phyloP scores from a whole-genome alignment of 2,888 invertebrate species.

The Andrena bicolor region DNA sequence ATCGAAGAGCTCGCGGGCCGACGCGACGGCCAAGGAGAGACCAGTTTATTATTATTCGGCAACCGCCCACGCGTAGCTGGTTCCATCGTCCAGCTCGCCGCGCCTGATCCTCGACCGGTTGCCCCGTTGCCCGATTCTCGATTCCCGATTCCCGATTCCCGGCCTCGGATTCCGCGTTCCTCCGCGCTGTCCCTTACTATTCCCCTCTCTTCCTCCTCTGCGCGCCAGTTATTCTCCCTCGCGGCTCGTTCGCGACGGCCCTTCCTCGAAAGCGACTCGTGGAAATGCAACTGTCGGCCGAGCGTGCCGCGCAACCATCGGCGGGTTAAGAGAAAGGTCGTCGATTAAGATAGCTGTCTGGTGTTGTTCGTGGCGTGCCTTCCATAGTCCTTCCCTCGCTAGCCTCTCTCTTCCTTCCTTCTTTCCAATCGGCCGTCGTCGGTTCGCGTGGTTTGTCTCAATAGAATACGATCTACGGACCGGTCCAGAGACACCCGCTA shows the following conservation, averaged over 20 bases:
- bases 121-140: conserved; percentile 52
- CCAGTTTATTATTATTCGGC: conserved; percentile 81
- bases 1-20: conserved; percentile 54
- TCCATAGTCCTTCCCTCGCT: conserved; percentile 53
- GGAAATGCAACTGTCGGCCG: conserved; percentile 56
- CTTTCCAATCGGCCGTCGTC: conserved; percentile 31
- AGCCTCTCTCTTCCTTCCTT: conserved; percentile 28
- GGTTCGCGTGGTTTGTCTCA: conserved; percentile 54
- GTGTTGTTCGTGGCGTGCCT: conserved; percentile 62
- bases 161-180: conserved; percentile 69
- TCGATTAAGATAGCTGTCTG: conserved; percentile 81
- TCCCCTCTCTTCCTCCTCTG: conserved; percentile 17
- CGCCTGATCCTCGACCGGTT: conserved; percentile 51
- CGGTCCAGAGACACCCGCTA: conserved; percentile 49
- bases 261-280: conserved; percentile 54
- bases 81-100: conserved; percentile 52
- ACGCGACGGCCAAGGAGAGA: conserved; percentile 23
- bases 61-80: conserved; percentile 80
- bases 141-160: conserved; percentile 63
- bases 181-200: conserved; percentile 42
- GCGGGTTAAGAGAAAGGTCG: conserved; percentile 80
- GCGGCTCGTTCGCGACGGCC: conserved; percentile 11
- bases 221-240: conserved; percentile 25
- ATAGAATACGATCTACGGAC: conserved; percentile 57
- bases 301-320: conserved; percentile 67